Conservation (phyloP, 2,888 invertebrate genomes). For the Dasysyrphus tricinctus region DNA sequence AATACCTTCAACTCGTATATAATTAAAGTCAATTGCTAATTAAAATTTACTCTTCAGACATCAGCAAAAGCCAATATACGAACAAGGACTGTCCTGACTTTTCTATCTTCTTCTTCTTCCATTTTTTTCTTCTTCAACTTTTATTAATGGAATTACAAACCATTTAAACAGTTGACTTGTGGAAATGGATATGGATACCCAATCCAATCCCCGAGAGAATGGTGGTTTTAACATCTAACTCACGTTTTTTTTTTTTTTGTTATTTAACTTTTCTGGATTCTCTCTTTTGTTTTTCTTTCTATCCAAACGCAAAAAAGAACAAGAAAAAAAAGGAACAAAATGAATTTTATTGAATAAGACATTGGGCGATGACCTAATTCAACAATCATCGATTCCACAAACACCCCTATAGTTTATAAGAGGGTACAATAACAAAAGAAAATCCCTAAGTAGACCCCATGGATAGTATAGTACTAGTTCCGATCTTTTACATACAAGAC, state of each 20-base stretch:
- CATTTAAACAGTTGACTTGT: conserved; percentile 53
- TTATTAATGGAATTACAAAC: conserved; percentile 72
- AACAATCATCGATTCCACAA: conserved; percentile 26
- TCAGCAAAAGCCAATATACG: conserved; percentile 29
- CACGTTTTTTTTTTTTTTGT: conserved; percentile 50
- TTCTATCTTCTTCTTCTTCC: background rate
- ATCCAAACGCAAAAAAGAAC: background rate
- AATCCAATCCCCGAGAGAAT: conserved; percentile 2
- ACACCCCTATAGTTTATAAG: conserved; percentile 23
- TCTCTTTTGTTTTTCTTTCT: conserved; percentile 13
- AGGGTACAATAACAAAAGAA: conserved; percentile 33
- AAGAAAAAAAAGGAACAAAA: background rate
- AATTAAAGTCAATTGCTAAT: conserved; percentile 71
- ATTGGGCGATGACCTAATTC: conserved; percentile 50
- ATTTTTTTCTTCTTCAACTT: background rate
- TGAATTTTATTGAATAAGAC: conserved; percentile 34
- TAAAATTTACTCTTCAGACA: conserved; percentile 65
- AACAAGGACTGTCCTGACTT: conserved; percentile 12
- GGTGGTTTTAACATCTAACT: conserved; percentile 48
- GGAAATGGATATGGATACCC: conserved; percentile 48
- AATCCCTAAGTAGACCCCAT: conserved; percentile 36
- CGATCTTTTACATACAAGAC: conserved; percentile 1
- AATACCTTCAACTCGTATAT: conserved; percentile 18
- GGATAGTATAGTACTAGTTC: conserved; percentile 1
- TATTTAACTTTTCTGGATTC: background rate